phyloP scores from a whole-genome alignment of 2,113 vertebrate species.

The Ctenodactylus gundi region DNA sequence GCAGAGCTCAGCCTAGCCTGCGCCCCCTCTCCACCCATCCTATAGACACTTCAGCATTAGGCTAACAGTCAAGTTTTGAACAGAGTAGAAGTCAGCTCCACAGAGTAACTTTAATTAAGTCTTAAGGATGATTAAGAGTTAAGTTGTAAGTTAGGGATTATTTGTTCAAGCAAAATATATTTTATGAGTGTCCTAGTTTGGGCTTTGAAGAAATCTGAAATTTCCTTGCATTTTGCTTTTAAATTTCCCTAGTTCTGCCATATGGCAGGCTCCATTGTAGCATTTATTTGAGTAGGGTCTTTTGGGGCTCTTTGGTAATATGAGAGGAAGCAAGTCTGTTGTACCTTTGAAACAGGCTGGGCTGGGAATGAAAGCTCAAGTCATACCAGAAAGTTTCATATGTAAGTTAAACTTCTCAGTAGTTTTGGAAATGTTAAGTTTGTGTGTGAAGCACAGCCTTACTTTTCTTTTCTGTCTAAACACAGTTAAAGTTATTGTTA shows the following conservation, averaged over 20 bases:
- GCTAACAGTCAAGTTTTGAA: neutral
- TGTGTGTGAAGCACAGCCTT: slow-evolving; percentile 65
- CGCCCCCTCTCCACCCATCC: neutral
- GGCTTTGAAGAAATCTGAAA: slow-evolving; percentile 62
- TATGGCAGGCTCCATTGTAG: neutral
- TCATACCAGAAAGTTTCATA: slow-evolving; percentile 7
- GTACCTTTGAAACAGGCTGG: neutral
- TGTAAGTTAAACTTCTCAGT: slow-evolving; percentile 29
- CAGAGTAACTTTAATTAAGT: slow-evolving; percentile 53
- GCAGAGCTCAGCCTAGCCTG: neutral
- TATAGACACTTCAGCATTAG: neutral
- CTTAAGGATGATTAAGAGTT: slow-evolving; percentile 57
- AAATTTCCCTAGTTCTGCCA: slow-evolving; percentile 13
- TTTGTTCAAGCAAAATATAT: slow-evolving; percentile 57
- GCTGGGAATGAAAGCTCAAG: neutral
- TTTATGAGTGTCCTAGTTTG: slow-evolving; percentile 46
- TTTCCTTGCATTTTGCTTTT: slow-evolving; percentile 39
- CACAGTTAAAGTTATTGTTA: slow-evolving; percentile 63
- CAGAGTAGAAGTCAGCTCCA: slow-evolving; percentile 40
- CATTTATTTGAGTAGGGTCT: neutral
- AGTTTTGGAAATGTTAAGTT: slow-evolving; percentile 54
- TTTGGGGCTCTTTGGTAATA: neutral
- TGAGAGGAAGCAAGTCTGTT: neutral
- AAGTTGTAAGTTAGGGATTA: slow-evolving; percentile 31
- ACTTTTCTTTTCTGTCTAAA: slow-evolving; percentile 72